phyloP scores from a whole-genome alignment of 2,797 vertebrate species.

The Ctenochaetus hawaiiensis region DNA sequence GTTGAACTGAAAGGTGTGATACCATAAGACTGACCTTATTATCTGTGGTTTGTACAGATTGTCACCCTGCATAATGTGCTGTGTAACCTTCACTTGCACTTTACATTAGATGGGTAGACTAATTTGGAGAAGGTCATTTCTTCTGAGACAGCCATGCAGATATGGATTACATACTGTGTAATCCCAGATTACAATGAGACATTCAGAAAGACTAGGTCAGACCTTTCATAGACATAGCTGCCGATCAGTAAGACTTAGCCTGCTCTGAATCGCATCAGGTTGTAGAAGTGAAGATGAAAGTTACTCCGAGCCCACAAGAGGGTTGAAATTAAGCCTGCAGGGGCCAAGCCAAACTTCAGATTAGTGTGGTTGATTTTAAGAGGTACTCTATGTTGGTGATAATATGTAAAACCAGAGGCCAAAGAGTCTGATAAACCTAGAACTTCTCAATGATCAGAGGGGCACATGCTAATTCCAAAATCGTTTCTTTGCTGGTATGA shows the following conservation, averaged over 20 bases:
- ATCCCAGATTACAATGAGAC: slow-evolving; percentile 71
- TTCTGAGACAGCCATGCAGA: slow-evolving; percentile 50
- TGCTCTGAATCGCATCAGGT: slow-evolving; percentile 49
- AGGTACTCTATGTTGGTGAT: slow-evolving; percentile 8
- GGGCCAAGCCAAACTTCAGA: slow-evolving; percentile 19
- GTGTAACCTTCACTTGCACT: slow-evolving; percentile 60
- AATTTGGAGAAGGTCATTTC: slow-evolving; percentile 47
- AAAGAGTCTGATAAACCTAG: slow-evolving; percentile 49
- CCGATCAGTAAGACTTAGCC: slow-evolving; percentile 51
- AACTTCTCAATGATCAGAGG: slow-evolving; percentile 29
- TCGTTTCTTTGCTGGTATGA: slow-evolving; percentile 45
- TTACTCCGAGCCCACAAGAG: slow-evolving; percentile 18
- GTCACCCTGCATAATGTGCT: slow-evolving; percentile 44
- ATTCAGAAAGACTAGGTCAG: slow-evolving; percentile 58
- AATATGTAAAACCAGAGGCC: slow-evolving; percentile 51
- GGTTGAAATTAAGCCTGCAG: slow-evolving; percentile 17
- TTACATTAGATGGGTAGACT: slow-evolving; percentile 43
- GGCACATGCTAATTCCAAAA: slow-evolving; percentile 25
- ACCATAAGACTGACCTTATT: slow-evolving; percentile 25
- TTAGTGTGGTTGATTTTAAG: slow-evolving; percentile 15
- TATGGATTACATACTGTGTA: slow-evolving; percentile 67
- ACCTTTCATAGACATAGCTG: slow-evolving; percentile 53
- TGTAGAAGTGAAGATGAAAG: slow-evolving; percentile 17
- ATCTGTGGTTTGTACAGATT: slow-evolving; percentile 42
- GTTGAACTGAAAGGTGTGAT: slow-evolving; percentile 33